These are phyloP conservation scores for Camelus bactrianus DNA, from an alignment of 2,113 vertebrate species.

Conservation along the genomic window DNA sequence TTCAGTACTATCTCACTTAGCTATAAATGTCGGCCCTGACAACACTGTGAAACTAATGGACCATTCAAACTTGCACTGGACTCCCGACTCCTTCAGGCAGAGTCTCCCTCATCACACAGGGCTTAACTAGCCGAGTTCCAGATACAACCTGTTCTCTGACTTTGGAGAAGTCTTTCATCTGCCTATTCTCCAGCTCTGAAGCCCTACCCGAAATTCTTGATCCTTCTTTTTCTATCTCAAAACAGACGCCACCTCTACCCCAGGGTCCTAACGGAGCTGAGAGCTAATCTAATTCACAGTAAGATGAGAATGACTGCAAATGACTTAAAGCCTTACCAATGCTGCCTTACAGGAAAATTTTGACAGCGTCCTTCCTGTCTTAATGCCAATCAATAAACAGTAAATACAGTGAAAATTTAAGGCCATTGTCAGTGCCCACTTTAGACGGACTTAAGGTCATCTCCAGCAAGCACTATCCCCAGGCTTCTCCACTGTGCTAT, in stretches of 20 bases:
- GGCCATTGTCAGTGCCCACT: background rate
- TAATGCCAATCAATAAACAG: slow-evolving; percentile 24
- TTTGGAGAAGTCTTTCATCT: slow-evolving; percentile 20
- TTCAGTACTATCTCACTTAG: background rate
- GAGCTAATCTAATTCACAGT: slow-evolving; percentile 29
- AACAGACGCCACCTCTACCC: background rate
- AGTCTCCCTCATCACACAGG: background rate
- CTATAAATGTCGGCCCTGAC: background rate
- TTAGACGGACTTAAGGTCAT: slow-evolving; percentile 44
- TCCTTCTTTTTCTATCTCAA: background rate
- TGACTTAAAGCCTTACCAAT: background rate
- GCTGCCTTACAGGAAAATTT: background rate
- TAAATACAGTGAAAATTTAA: slow-evolving; percentile 42
- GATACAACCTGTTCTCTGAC: background rate
- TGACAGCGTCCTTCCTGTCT: background rate
- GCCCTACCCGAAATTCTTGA: background rate
- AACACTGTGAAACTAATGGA: slow-evolving; percentile 19
- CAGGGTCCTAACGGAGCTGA: background rate
- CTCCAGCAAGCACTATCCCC: slow-evolving; percentile 30
- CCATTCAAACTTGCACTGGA: background rate
- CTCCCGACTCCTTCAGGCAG: background rate
- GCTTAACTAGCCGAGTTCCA: background rate
- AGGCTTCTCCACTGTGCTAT: slow-evolving; percentile 62
- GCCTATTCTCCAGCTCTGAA: background rate
- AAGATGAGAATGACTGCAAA: slow-evolving; percentile 51